Evolutionary conservation across 2,888 invertebrate species (phyloP).

Genomic region (Andrena camellia): DNA sequence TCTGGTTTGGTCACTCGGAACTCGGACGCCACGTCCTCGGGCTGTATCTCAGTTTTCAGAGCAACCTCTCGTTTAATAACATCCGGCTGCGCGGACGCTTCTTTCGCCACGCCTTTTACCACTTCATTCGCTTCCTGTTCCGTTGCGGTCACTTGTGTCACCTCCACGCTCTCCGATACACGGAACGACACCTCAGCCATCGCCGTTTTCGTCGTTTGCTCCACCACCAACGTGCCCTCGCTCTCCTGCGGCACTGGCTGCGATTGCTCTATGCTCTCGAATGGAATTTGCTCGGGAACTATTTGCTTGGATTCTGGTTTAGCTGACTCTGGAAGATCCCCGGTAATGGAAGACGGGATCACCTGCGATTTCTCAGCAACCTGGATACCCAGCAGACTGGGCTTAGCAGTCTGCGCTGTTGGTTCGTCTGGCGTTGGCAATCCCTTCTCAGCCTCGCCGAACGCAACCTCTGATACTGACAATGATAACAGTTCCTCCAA

Average conservation of each 20-base stretch:
- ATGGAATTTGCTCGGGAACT: constrained; percentile 82
- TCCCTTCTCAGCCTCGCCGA: constrained; percentile 82
- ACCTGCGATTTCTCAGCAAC: constrained; percentile 83
- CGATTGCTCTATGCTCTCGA: constrained; percentile 83
- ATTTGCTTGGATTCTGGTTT: constrained; percentile 80
- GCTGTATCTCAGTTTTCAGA: constrained; percentile 80
- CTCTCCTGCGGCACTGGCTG: constrained; percentile 78
- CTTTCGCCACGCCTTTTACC: constrained; percentile 84
- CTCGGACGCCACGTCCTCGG: constrained; percentile 76
- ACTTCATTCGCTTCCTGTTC: constrained; percentile 83
- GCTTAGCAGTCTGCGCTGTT: constrained; percentile 77
- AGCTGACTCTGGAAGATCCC: constrained; percentile 72
- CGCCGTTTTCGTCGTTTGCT: constrained; percentile 66
- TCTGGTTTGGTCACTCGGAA: constrained; percentile 75
- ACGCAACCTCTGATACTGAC: constrained; percentile 78
- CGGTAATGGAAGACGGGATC: constrained; percentile 71
- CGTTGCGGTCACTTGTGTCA: constrained; percentile 83
- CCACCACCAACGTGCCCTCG: constrained; percentile 70
- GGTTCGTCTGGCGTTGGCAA: constrained; percentile 77
- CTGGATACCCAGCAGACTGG: constrained; percentile 78
- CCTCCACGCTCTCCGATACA: constrained; percentile 81
- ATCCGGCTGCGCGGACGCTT: constrained; percentile 85
- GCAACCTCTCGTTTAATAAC: constrained; percentile 85
- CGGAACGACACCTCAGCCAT: constrained; percentile 79
- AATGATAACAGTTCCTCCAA: constrained; percentile 76